Conservation (phyloP, 2,888 invertebrate species). For the Monopis laevigella region DNA sequence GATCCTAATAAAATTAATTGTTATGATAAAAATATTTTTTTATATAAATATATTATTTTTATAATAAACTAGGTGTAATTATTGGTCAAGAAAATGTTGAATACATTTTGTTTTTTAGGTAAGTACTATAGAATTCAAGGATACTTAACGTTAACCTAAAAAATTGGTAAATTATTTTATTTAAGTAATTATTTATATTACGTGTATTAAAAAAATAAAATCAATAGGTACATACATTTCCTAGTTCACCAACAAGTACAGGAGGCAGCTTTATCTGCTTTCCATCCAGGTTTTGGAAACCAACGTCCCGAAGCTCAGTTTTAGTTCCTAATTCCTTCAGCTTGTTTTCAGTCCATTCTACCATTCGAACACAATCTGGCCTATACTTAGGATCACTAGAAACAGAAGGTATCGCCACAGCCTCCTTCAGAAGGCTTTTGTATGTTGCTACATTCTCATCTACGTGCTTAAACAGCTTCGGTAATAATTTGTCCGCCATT, state of each 20-base stretch:
- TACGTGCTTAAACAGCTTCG: conserved; percentile 73
- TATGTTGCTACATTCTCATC: conserved; percentile 81
- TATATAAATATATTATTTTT: no score
- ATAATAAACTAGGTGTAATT: no score
- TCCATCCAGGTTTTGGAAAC: conserved; percentile 79
- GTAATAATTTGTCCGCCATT: conserved; percentile 45
- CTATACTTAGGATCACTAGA: conserved; percentile 89
- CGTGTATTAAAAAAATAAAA: no score
- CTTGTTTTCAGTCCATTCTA: conserved; percentile 80
- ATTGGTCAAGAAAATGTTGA: no score
- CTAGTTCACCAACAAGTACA: conserved; percentile 81
- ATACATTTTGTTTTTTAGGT: no score
- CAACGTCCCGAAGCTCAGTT: conserved; percentile 79
- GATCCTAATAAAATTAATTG: conserved; percentile 67
- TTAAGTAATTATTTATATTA: no score
- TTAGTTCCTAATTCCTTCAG: conserved; percentile 76
- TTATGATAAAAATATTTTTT: no score
- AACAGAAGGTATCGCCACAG: conserved; percentile 94
- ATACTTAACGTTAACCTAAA: no score
- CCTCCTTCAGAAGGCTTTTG: conserved; percentile 81
- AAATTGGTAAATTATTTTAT: no score
- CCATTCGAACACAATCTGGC: conserved; percentile 84
- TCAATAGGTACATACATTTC: conserved; percentile 58
- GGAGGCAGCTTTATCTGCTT: conserved; percentile 82
- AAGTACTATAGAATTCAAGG: no score